A percentile compares a stretch with the other conserved stretches of the same genome.
phyloP scores from a whole-genome alignment of 2,888 invertebrate species.

The Polyommatus icarus region DNA sequence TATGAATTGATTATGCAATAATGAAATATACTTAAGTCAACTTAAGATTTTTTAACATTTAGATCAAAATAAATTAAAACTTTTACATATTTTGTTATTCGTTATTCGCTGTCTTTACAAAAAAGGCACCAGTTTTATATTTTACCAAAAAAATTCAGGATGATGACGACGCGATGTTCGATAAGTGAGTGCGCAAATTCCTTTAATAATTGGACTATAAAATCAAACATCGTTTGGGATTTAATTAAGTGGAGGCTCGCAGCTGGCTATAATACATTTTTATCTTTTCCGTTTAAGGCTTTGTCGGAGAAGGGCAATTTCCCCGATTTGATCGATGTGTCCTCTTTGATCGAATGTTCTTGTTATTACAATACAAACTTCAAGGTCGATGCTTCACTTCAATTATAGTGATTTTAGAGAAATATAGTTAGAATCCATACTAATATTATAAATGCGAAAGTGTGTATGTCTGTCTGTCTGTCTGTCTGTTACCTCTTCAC shows the following conservation, averaged over 20 bases:
- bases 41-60: too few species aligned
- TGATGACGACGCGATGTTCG: not conserved
- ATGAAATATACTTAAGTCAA: too few species aligned
- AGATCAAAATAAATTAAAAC: too few species aligned
- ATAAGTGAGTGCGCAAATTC: not conserved
- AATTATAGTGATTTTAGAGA: not conserved
- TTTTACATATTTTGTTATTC: too few species aligned
- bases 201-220: not conserved
- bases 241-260: not conserved
- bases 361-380: not conserved
- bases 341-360: slow-evolving; percentile 13
- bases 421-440: not conserved
- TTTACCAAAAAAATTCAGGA: not conserved
- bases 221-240: slow-evolving; percentile 1
- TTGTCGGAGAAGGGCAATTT: slow-evolving; percentile 22
- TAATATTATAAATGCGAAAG: too few species aligned
- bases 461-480: too few species aligned
- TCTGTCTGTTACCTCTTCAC: too few species aligned
- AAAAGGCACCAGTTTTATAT: not conserved
- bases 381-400: not conserved
- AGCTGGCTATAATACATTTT: not conserved
- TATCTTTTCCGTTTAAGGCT: slow-evolving; percentile 6
- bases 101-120: too few species aligned
- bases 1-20: too few species aligned
- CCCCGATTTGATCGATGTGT: slow-evolving; percentile 21